Conservation (phyloP, 1,140 invertebrate species). For the Octopus sinensis region DNA sequence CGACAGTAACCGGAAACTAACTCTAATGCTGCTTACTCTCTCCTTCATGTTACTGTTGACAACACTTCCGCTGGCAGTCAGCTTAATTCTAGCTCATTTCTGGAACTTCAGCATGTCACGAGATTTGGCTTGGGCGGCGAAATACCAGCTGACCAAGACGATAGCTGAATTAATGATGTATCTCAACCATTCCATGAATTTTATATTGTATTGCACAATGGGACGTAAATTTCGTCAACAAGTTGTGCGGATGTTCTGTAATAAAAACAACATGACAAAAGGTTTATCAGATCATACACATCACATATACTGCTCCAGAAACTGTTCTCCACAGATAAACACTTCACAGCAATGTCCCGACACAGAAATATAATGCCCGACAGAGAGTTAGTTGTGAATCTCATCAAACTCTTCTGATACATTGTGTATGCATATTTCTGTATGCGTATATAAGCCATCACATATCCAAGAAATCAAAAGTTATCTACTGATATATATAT, state of each 20-base stretch:
- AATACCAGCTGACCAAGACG: constrained; percentile 39
- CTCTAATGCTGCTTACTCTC: constrained; percentile 51
- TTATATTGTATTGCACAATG: constrained; percentile 56
- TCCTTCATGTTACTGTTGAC: constrained; percentile 53
- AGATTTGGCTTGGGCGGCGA: constrained; percentile 24
- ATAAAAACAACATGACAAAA: background rate
- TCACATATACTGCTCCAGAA: constrained; percentile 31
- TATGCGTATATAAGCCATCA: background rate
- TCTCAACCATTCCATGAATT: constrained; percentile 57
- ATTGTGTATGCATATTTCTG: background rate
- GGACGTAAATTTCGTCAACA: constrained; percentile 53
- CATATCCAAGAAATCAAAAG: background rate
- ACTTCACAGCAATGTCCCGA: background rate
- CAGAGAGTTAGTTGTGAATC: constrained; percentile 26
- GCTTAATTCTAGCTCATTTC: constrained; percentile 42
- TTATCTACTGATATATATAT: background rate
- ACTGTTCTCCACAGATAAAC: background rate
- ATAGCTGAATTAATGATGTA: constrained; percentile 55
- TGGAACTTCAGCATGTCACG: constrained; percentile 32
- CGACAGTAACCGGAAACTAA: constrained; percentile 42
- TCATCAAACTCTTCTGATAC: background rate
- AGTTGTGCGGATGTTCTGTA: constrained; percentile 12
- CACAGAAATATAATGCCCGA: constrained; percentile 10
- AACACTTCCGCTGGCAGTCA: constrained; percentile 54
- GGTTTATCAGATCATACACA: constrained; percentile 26